These are phyloP conservation scores for Bombylius discolor DNA, from an alignment of 2,888 invertebrate genomes.

Conservation along the genomic window DNA sequence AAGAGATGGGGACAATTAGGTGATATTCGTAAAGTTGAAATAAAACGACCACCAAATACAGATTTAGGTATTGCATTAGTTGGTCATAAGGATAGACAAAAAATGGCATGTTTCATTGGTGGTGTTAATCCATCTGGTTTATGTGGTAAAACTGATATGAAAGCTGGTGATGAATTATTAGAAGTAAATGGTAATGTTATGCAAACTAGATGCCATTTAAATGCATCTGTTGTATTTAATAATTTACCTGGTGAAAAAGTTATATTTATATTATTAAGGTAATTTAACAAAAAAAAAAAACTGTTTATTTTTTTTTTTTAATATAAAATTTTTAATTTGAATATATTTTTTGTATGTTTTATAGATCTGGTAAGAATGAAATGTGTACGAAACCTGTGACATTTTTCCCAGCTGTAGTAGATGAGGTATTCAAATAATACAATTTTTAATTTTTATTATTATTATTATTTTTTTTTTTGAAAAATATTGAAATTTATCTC, in stretches of 20 bases:
- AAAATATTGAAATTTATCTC: no score
- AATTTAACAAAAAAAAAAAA: no score
- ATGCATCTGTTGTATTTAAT: slow-evolving; percentile 93
- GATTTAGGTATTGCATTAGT: slow-evolving; percentile 85
- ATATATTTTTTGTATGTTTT: neutral
- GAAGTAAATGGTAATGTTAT: slow-evolving; percentile 93
- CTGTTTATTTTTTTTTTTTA: no score
- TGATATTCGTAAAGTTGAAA: slow-evolving; percentile 46
- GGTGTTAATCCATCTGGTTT: slow-evolving; percentile 85
- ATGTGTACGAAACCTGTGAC: slow-evolving; percentile 64
- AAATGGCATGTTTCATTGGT: slow-evolving; percentile 93
- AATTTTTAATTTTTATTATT: no score
- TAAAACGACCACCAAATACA: slow-evolving; percentile 61
- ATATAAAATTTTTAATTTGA: neutral
- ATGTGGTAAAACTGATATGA: slow-evolving; percentile 60
- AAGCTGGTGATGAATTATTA: slow-evolving; percentile 87
- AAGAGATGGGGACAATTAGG: slow-evolving; percentile 81
- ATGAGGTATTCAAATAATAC: slow-evolving; percentile 56
- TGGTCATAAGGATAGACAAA: slow-evolving; percentile 83
- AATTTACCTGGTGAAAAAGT: slow-evolving; percentile 68
- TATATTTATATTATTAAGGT: slow-evolving; percentile 79
- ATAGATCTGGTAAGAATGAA: neutral
- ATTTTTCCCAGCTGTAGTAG: slow-evolving; percentile 71
- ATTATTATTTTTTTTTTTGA: no score
- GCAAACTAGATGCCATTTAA: slow-evolving; percentile 88